Percentiles rank a stretch among this genome's conserved stretches.
Conservation (phyloP, 2,888 invertebrate genomes). For the Dynastes grantii region DNA sequence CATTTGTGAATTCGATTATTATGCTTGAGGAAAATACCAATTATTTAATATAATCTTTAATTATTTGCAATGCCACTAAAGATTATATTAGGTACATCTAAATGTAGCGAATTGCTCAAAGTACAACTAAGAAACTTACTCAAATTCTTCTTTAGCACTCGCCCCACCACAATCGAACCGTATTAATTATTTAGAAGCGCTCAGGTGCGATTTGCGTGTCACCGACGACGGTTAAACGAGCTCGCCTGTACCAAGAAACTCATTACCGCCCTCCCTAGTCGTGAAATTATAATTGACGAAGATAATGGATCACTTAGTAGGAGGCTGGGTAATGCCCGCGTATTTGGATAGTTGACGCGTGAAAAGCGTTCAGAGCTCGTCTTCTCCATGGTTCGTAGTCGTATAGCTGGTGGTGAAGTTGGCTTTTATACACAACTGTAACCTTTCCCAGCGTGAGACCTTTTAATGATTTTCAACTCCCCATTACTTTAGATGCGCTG, state of each 20-base stretch:
- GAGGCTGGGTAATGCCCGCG: not conserved
- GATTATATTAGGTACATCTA: too few relatives aligned
- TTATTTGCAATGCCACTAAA: too few relatives aligned
- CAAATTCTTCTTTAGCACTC: not conserved
- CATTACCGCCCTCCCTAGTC: conserved; percentile 4
- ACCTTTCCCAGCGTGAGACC: not conserved
- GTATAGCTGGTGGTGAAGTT: not conserved
- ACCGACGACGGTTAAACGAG: not conserved
- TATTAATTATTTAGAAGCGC: conserved; percentile 40
- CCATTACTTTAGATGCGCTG: not conserved
- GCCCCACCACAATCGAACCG: conserved; percentile 15
- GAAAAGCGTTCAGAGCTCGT: conserved; percentile 9
- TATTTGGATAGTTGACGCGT: conserved; percentile 18
- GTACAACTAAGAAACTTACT: too few relatives aligned
- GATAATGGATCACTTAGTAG: conserved; percentile 30
- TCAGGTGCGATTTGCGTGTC: conserved; percentile 35
- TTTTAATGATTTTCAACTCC: not conserved
- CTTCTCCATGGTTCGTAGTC: not conserved
- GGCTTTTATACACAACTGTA: not conserved
- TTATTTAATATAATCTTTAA: too few relatives aligned
- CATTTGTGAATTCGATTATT: too few relatives aligned
- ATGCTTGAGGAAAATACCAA: too few relatives aligned
- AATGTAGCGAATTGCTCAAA: too few relatives aligned
- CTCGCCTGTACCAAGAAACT: not conserved
- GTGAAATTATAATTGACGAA: conserved; percentile 33